Evolutionary conservation across 2,888 invertebrate species (phyloP).

Genomic region (Stenichneumon culpator): DNA sequence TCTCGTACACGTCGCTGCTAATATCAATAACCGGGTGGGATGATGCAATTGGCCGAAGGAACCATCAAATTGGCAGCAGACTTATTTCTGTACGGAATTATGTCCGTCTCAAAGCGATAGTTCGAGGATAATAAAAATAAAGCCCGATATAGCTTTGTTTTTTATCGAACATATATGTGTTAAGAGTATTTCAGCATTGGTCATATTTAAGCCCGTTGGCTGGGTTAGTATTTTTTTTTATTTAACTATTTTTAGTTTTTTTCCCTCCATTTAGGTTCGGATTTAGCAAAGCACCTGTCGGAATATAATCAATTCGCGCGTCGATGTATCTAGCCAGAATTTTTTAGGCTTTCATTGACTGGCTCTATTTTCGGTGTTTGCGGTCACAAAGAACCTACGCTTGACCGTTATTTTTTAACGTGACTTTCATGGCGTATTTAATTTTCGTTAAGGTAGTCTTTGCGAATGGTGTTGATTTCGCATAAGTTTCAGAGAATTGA

Average conservation of each 20-base stretch:
- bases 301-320: neutral
- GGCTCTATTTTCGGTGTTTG: neutral
- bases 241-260: neutral
- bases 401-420: neutral
- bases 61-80: neutral
- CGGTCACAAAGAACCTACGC: neutral
- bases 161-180: neutral
- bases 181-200: neutral
- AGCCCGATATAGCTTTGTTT: neutral
- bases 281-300: neutral
- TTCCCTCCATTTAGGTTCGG: neutral
- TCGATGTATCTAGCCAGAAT: neutral
- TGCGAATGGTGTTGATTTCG: too few relatives aligned
- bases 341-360: neutral
- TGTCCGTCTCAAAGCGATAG: neutral
- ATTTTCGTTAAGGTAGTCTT: neutral
- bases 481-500: too few relatives aligned
- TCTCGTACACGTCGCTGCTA: neutral
- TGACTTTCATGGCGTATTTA: neutral
- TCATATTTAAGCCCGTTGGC: neutral
- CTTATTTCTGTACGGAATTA: constrained; percentile 7
- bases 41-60: neutral
- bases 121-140: constrained; percentile 6
- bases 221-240: too few relatives aligned
- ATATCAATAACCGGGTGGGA: neutral